Evolutionary conservation across 1,140 invertebrate species (phyloP).

Genomic region (Centruroides vittatus): DNA sequence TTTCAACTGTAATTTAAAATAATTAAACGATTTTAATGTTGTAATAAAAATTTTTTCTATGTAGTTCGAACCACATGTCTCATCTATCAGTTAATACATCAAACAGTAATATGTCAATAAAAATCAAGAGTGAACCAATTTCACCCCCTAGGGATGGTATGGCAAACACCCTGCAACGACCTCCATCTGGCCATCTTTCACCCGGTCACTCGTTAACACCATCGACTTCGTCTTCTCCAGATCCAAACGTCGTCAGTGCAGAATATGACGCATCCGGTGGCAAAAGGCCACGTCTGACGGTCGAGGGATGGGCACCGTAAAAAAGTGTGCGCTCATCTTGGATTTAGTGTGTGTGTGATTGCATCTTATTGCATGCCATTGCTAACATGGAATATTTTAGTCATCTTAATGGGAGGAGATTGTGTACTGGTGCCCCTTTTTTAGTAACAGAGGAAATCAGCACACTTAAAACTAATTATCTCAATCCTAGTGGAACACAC

Average conservation of each 20-base stretch:
- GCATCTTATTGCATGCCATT: no score
- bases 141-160: constrained; percentile 61
- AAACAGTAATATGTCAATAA: constrained; percentile 58
- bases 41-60: no score
- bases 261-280: constrained; percentile 53
- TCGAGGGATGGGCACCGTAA: constrained; percentile 65
- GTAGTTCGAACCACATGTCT: constrained; percentile 34
- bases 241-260: constrained; percentile 36
- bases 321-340: no score
- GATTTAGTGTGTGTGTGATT: no score
- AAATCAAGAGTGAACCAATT: constrained; percentile 89
- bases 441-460: no score
- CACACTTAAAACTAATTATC: no score
- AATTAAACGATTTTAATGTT: no score
- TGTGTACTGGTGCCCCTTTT: no score
- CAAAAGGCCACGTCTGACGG: constrained; percentile 47
- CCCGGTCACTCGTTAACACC: constrained; percentile 37
- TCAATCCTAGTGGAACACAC: no score
- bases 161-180: constrained; percentile 25
- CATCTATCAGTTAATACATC: constrained; percentile 30
- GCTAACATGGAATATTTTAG: no score
- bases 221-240: constrained; percentile 20
- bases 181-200: constrained; percentile 30
- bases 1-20: no score
- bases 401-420: no score